These are phyloP conservation scores for Chaetops frenatus DNA, from an alignment of 2,113 vertebrate genomes.

Conservation along the genomic window DNA sequence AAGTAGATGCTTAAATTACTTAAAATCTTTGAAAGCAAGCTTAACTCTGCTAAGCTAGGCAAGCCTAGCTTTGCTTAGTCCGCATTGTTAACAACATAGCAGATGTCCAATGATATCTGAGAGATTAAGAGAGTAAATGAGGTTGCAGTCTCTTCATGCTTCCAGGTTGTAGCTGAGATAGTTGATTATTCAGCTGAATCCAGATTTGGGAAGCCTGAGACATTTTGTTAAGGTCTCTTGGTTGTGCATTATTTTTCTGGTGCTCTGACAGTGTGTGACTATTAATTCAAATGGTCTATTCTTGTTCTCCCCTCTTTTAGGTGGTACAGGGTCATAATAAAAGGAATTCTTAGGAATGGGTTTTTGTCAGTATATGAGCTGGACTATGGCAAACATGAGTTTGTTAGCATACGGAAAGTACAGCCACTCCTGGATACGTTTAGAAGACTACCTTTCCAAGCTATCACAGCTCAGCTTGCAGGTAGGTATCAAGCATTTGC, in stretches of 20 bases:
- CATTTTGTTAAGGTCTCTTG: not conserved
- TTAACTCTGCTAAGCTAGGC: not conserved
- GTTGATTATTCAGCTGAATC: not conserved
- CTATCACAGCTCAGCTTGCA: slow-evolving; percentile 85
- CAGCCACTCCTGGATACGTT: slow-evolving; percentile 80
- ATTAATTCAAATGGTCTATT: not conserved
- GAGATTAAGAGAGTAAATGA: not conserved
- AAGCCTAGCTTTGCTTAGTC: not conserved
- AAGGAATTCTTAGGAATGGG: slow-evolving; percentile 82
- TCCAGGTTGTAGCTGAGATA: not conserved
- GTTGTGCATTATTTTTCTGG: not conserved
- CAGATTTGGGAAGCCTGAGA: not conserved
- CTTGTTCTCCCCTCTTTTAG: slow-evolving; percentile 56
- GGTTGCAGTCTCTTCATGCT: not conserved
- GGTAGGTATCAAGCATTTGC: slow-evolving; percentile 67
- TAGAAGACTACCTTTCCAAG: slow-evolving; percentile 89
- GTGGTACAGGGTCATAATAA: slow-evolving; percentile 90
- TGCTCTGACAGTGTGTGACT: not conserved
- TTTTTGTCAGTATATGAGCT: slow-evolving; percentile 86
- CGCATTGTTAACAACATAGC: not conserved
- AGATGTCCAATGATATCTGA: not conserved
- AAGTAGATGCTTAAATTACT: slow-evolving; percentile 48
- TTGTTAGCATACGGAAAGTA: slow-evolving; percentile 75
- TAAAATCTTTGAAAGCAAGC: not conserved
- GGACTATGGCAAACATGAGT: slow-evolving; percentile 89